Evolutionary conservation across 2,888 invertebrate species (phyloP).

Genomic region (Halocaridina rubra): DNA sequence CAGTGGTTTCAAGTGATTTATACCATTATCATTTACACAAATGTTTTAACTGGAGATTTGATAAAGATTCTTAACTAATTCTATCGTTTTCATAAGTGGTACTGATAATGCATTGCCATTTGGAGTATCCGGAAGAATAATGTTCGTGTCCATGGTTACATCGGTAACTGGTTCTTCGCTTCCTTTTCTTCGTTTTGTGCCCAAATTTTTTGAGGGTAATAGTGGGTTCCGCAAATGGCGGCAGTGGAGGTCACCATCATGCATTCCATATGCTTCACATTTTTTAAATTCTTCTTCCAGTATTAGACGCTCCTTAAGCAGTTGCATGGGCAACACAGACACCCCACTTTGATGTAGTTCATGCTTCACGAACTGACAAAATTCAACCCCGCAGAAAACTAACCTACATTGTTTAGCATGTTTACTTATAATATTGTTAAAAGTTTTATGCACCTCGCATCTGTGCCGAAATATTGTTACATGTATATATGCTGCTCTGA

Average conservation of each 20-base stretch:
- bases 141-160: too few species aligned
- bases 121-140: background rate
- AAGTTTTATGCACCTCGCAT: background rate
- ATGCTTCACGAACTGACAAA: constrained; percentile 5
- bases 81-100: background rate
- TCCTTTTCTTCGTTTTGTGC: too few species aligned
- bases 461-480: background rate
- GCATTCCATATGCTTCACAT: background rate
- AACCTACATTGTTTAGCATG: background rate
- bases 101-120: background rate
- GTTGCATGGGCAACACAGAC: background rate
- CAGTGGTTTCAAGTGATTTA: too few species aligned
- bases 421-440: background rate
- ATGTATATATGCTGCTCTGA: background rate
- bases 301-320: background rate
- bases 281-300: background rate
- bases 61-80: too few species aligned
- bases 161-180: too few species aligned
- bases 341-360: background rate
- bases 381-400: background rate
- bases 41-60: too few species aligned
- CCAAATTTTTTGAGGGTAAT: too few species aligned
- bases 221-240: background rate
- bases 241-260: background rate
- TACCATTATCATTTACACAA: too few species aligned